Conservation (phyloP, 2,888 invertebrate genomes). For the Drosophila diplacantha region DNA sequence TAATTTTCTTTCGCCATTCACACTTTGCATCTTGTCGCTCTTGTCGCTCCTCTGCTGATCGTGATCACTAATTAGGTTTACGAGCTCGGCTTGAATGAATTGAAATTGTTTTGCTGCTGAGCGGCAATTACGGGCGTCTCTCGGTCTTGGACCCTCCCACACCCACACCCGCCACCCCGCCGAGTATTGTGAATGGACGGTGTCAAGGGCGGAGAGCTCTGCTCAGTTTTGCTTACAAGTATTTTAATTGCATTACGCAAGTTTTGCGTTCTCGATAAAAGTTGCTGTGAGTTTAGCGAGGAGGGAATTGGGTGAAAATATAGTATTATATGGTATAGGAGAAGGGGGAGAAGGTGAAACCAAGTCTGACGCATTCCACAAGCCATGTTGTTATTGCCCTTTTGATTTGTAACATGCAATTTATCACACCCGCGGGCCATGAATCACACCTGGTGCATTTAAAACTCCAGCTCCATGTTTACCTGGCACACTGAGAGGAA, state of each 20-base stretch:
- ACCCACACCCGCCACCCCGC: conserved; percentile 2
- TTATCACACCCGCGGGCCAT: conserved; percentile 54
- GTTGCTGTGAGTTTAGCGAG: conserved; percentile 20
- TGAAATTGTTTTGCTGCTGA: conserved; percentile 61
- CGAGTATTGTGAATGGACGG: conserved; percentile 36
- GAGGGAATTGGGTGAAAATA: background rate
- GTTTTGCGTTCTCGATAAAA: conserved; percentile 36
- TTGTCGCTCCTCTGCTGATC: conserved; percentile 13
- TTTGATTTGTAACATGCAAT: conserved; percentile 35
- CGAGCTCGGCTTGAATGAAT: conserved; percentile 57
- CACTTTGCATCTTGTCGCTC: conserved; percentile 23
- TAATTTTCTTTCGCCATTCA: conserved; percentile 11
- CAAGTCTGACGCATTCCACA: conserved; percentile 26
- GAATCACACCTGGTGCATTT: conserved; percentile 51
- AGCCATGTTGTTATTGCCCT: conserved; percentile 9
- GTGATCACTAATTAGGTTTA: conserved; percentile 58
- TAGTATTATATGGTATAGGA: conserved; percentile 18
- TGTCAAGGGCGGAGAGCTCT: conserved; percentile 52
- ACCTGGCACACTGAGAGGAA: background rate
- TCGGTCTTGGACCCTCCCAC: conserved; percentile 5
- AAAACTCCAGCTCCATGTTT: conserved; percentile 23
- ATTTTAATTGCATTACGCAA: conserved; percentile 64
- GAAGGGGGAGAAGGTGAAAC: background rate
- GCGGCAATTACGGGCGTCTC: conserved; percentile 42
- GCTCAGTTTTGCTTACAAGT: conserved; percentile 33